Evolutionary conservation across 2,888 invertebrate genomes (phyloP).

Genomic region (Campopleginae sp.): DNA sequence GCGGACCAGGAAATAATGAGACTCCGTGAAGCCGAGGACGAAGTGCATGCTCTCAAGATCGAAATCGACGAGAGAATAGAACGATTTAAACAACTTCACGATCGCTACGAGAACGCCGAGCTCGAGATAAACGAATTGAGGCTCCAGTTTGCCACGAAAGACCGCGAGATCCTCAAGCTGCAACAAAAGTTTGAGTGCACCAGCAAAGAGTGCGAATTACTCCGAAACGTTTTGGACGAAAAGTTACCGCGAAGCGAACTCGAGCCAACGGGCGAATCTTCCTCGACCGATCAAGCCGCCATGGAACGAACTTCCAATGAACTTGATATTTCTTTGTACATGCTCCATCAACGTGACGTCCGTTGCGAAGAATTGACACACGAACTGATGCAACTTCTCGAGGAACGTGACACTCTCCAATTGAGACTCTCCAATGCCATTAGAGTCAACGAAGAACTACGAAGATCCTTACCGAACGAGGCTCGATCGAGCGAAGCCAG

Average conservation of each 20-base stretch:
- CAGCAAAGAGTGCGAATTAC: conserved; percentile 86
- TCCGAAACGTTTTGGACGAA: conserved; percentile 77
- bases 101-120: conserved; percentile 86
- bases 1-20: background rate
- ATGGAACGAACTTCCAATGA: conserved; percentile 83
- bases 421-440: conserved; percentile 92
- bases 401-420: conserved; percentile 94
- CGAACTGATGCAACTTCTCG: conserved; percentile 92
- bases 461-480: conserved; percentile 74
- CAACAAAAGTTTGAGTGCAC: conserved; percentile 88
- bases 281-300: conserved; percentile 33
- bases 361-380: conserved; percentile 94
- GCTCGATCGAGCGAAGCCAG: conserved; percentile 43
- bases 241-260: conserved; percentile 67
- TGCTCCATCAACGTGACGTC: conserved; percentile 94
- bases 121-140: conserved; percentile 86
- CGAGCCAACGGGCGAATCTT: conserved; percentile 50
- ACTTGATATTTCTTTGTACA: conserved; percentile 92
- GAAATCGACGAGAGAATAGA: conserved; percentile 85
- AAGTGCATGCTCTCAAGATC: conserved; percentile 90
- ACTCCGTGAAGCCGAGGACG: conserved; percentile 87
- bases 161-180: conserved; percentile 89
- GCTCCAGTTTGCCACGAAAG: conserved; percentile 88
- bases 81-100: conserved; percentile 85
- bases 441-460: conserved; percentile 89